These are phyloP conservation scores for Eurypyga helias DNA, from an alignment of 2,113 vertebrate genomes.

Conservation along the genomic window DNA sequence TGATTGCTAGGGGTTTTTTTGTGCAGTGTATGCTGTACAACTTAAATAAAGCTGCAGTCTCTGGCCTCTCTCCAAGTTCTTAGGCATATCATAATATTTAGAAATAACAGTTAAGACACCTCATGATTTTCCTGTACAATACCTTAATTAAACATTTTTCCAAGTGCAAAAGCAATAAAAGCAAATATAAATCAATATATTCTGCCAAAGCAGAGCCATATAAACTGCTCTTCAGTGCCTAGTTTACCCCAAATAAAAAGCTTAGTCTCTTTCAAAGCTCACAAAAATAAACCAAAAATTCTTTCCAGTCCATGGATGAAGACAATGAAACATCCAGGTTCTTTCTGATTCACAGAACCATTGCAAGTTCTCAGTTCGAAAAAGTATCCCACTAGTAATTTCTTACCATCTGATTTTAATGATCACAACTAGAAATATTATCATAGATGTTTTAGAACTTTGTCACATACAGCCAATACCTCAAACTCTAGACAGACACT, in stretches of 20 bases:
- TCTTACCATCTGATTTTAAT: neutral
- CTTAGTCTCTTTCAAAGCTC: neutral
- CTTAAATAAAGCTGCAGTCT: neutral
- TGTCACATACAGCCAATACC: neutral
- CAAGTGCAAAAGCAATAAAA: neutral
- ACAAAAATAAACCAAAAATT: neutral
- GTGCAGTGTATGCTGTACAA: neutral
- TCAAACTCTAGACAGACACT: neutral
- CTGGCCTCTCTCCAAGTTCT: neutral
- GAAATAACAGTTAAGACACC: neutral
- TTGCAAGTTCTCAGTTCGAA: neutral
- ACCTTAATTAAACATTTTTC: neutral
- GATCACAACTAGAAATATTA: neutral
- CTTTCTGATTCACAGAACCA: neutral
- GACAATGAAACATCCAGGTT: neutral
- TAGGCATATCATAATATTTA: neutral
- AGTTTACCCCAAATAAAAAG: neutral
- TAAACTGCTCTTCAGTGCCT: neutral
- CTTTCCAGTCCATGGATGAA: neutral
- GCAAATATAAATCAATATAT: neutral
- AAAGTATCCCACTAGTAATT: neutral
- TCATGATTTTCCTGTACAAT: neutral
- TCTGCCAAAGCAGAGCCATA: neutral
- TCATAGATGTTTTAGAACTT: neutral
- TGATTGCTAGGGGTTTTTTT: accelerated